These are phyloP conservation scores for Tapera naevia DNA, from an alignment of 2,797 vertebrate genomes.

Conservation along the genomic window DNA sequence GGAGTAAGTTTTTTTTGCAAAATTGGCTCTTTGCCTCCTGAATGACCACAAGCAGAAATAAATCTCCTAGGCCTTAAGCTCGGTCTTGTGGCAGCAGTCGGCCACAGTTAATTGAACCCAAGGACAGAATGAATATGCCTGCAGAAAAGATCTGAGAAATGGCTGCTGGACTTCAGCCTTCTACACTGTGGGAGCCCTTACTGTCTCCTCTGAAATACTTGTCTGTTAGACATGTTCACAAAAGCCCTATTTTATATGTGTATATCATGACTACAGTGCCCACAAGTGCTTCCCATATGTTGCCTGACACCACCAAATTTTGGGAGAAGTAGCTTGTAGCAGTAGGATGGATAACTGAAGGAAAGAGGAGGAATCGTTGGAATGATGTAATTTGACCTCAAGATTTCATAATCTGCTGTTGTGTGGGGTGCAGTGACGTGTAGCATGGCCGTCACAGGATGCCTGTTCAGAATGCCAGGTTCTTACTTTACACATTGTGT, in stretches of 20 bases:
- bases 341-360: background rate
- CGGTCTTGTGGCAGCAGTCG: accelerated
- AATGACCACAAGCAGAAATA: background rate
- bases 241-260: background rate
- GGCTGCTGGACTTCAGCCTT: background rate
- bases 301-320: background rate
- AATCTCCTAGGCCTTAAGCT: background rate
- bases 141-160: background rate
- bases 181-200: background rate
- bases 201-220: background rate
- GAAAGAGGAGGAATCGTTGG: background rate
- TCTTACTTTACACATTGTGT: background rate
- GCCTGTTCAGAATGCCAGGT: background rate
- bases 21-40: background rate
- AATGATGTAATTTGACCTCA: background rate
- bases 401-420: background rate
- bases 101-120: background rate
- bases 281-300: background rate
- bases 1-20: background rate
- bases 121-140: background rate
- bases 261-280: background rate
- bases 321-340: background rate
- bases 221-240: background rate
- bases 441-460: background rate
- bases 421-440: background rate